These are phyloP conservation scores for Lepidocyrtoides sp. DNA, from an alignment of 2,888 invertebrate genomes.

Conservation along the genomic window DNA sequence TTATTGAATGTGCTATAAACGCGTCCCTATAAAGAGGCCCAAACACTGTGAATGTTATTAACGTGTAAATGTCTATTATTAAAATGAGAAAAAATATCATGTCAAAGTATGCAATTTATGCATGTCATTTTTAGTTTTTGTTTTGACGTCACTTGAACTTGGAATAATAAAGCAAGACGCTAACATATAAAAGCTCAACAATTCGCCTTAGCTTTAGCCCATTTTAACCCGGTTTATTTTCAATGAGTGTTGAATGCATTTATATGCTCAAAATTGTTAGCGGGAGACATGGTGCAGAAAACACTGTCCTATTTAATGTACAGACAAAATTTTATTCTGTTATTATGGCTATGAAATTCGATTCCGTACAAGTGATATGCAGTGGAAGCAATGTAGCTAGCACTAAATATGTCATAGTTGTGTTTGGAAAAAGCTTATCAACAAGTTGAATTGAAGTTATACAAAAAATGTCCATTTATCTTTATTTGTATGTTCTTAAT, in stretches of 20 bases:
- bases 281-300: too few species aligned
- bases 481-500: neutral
- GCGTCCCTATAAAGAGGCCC: neutral
- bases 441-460: neutral
- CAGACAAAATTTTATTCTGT: too few species aligned
- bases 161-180: neutral
- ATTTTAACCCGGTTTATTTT: constrained; percentile 3
- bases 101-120: neutral
- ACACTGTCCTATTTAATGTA: neutral
- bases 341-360: too few species aligned
- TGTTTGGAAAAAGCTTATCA: neutral
- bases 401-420: too few species aligned
- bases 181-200: neutral
- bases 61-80: constrained; percentile 7
- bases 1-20: neutral
- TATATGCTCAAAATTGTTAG: too few species aligned
- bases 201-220: too few species aligned
- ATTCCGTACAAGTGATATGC: too few species aligned
- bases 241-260: neutral
- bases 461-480: constrained; percentile 46
- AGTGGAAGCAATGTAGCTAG: too few species aligned
- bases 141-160: constrained; percentile 3
- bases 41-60: neutral
- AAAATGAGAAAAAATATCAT: neutral
- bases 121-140: neutral